Conservation (phyloP, 92 coral and sea anemone genomes). For the Palythoa heliodiscus region DNA sequence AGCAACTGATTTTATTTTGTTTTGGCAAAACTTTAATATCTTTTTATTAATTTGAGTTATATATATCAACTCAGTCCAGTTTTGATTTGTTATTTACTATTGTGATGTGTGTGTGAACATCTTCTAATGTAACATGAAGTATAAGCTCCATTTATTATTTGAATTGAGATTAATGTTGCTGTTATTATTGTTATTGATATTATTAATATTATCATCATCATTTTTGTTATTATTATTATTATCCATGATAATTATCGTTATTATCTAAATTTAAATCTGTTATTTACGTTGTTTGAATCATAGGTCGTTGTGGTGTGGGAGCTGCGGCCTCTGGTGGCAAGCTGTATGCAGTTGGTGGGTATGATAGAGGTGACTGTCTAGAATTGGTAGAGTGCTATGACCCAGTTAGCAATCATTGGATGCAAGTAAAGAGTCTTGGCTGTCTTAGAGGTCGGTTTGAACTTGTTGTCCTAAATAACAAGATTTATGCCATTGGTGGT, state of each 20-base stretch:
- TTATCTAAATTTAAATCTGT: too few species aligned
- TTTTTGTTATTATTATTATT: neutral
- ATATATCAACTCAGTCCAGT: too few species aligned
- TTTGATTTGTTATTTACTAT: too few species aligned
- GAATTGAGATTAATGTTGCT: too few species aligned
- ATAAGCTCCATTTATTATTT: too few species aligned
- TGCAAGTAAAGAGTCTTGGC: slow-evolving; percentile 74
- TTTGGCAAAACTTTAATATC: too few species aligned
- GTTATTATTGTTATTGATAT: too few species aligned
- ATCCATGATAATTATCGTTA: neutral
- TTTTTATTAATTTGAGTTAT: too few species aligned
- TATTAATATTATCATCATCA: too few species aligned
- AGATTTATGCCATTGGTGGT: slow-evolving; percentile 95
- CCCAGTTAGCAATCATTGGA: slow-evolving; percentile 84
- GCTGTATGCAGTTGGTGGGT: slow-evolving; percentile 95
- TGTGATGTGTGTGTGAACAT: too few species aligned
- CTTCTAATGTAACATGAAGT: too few species aligned
- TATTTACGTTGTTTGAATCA: neutral
- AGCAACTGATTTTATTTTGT: too few species aligned
- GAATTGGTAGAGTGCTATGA: slow-evolving; percentile 85
- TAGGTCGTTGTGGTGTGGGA: slow-evolving; percentile 99
- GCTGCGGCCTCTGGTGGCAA: slow-evolving; percentile 84
- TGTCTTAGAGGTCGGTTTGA: slow-evolving; percentile 87
- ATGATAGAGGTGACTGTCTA: slow-evolving; percentile 96
- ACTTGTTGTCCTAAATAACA: slow-evolving; percentile 67